Evolutionary conservation across 2,888 invertebrate genomes (phyloP).

Genomic region (Cynaeus angustus): DNA sequence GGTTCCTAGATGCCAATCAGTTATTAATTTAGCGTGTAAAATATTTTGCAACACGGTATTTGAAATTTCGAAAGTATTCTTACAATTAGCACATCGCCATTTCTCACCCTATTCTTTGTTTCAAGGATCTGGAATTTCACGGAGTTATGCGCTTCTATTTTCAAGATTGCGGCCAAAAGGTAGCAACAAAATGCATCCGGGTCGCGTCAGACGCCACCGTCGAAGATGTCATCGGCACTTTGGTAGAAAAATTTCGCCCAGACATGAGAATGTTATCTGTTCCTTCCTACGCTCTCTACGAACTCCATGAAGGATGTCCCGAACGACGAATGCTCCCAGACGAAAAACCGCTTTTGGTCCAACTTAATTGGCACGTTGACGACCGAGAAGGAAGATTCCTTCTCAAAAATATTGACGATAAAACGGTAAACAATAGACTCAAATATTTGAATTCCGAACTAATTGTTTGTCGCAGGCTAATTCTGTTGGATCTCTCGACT

Average conservation of each 20-base stretch:
- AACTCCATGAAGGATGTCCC: slow-evolving; percentile 80
- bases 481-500: slow-evolving; percentile 81
- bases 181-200: slow-evolving; percentile 98
- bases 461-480: slow-evolving; percentile 72
- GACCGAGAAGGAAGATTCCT: slow-evolving; percentile 98
- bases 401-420: slow-evolving; percentile 90
- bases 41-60: slow-evolving; percentile 14
- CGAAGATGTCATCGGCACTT: slow-evolving; percentile 94
- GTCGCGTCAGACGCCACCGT: slow-evolving; percentile 98
- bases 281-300: slow-evolving; percentile 83
- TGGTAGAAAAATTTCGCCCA: slow-evolving; percentile 99
- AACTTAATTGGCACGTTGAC: slow-evolving; percentile 99
- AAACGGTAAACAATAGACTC: slow-evolving; percentile 74
- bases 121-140: slow-evolving; percentile 97
- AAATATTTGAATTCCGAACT: background rate
- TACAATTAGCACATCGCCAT: background rate
- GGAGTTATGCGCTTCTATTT: slow-evolving; percentile 99
- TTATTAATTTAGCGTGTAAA: background rate
- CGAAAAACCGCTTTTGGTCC: slow-evolving; percentile 96
- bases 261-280: slow-evolving; percentile 97
- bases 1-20: slow-evolving; percentile 22
- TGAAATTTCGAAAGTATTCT: background rate
- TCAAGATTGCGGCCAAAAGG: slow-evolving; percentile 98
- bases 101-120: slow-evolving; percentile 1
- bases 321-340: slow-evolving; percentile 92